Conservation (phyloP, 2,888 invertebrate species). For the Ochropleura leucogaster region DNA sequence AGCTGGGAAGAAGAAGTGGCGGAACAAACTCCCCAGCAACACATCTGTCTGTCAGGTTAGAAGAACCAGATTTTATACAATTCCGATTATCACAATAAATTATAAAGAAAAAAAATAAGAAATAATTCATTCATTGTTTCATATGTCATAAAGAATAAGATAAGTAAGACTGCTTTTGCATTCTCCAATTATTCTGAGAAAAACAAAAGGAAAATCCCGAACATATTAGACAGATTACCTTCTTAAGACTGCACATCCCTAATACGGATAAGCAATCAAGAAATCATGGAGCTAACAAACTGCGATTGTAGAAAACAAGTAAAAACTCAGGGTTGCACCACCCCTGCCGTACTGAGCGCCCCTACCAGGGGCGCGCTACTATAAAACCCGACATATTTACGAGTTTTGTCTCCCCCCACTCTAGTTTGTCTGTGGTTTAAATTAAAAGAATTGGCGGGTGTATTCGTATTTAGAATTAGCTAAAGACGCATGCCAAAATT, state of each 20-base stretch:
- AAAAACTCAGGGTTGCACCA: constrained; percentile 71
- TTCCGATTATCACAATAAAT: too few relatives aligned
- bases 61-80: too few relatives aligned
- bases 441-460: constrained; percentile 63
- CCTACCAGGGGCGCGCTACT: constrained; percentile 78
- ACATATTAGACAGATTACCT: constrained; percentile 43
- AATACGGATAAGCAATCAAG: constrained; percentile 81
- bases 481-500: neutral
- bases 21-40: too few relatives aligned
- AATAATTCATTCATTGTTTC: too few relatives aligned
- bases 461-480: neutral
- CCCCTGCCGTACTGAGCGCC: constrained; percentile 68
- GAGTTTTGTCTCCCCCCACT: constrained; percentile 79
- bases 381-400: constrained; percentile 89
- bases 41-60: too few relatives aligned
- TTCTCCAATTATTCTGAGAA: neutral
- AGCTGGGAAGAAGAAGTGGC: too few relatives aligned
- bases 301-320: constrained; percentile 67
- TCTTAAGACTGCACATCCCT: constrained; percentile 53
- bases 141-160: too few relatives aligned
- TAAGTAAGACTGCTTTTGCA: too few relatives aligned
- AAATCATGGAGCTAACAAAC: constrained; percentile 79
- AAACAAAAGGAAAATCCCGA: constrained; percentile 15
- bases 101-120: too few relatives aligned
- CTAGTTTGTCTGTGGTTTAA: constrained; percentile 72